phyloP scores from a whole-genome alignment of 2,888 invertebrate genomes.

The Orchesellides sinensis region DNA sequence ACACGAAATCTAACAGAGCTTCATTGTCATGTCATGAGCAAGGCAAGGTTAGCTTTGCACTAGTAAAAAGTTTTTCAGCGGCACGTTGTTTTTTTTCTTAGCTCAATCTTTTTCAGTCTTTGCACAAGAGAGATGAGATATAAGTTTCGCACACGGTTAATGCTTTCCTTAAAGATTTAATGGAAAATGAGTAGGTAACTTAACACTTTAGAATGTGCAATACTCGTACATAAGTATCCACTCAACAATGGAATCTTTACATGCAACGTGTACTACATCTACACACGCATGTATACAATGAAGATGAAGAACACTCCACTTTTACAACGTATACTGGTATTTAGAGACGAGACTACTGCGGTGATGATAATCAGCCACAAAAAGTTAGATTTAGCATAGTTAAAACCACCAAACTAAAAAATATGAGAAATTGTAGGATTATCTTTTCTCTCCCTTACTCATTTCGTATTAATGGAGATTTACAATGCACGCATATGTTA shows the following conservation, averaged over 20 bases:
- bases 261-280: too few relatives aligned
- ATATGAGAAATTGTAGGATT: conserved; percentile 31
- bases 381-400: conserved; percentile 37
- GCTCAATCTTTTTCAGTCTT: not conserved
- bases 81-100: conserved; percentile 33
- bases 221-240: not conserved
- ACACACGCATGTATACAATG: not conserved
- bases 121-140: not conserved
- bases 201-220: not conserved
- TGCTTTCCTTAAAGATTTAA: not conserved
- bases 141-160: conserved; percentile 6
- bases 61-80: conserved; percentile 30
- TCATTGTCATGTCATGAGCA: conserved; percentile 5
- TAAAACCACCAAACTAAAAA: conserved; percentile 28
- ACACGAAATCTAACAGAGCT: conserved; percentile 16
- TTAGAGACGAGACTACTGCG: conserved; percentile 6
- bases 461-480: conserved; percentile 24
- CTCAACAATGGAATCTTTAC: not conserved
- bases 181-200: not conserved
- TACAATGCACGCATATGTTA: not conserved
- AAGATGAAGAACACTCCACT: not conserved
- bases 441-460: not conserved
- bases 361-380: conserved; percentile 52
- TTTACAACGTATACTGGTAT: too few relatives aligned
- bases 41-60: conserved; percentile 31